Base-by-base conservation (phyloP, 2,888 invertebrate species). In the Bugula neritina region DNA sequence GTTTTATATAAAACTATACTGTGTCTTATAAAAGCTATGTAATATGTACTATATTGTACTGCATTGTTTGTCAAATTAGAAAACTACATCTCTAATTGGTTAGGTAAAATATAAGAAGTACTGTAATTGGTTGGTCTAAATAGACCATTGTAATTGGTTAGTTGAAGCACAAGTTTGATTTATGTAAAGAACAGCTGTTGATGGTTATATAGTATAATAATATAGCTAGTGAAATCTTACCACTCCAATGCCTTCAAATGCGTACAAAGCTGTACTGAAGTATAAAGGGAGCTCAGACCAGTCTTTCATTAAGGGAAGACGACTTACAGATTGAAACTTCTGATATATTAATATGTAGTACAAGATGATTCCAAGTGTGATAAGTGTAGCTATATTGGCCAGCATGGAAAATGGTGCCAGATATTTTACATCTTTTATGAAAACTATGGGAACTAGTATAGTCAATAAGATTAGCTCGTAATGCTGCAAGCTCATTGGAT, bases 231-330 rank as follows among this genome's bases (percentile, higher is more conserved):
- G n/a, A n/a, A n/a, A n/a, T 10, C 82, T 79, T 74, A 87, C 87
- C 78, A 87, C 80, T 71, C 85, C 85, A 71, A 96, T 95, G 72
- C 95, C 96, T 87, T 97, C 96, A 85, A 96, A 95, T 1, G 96
- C 93, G 85, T 94, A 96, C 78, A 96, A 91, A 31, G 93, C 94
- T 0, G 94, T 95, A 31, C 95, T 94, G 86, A 97, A 95, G 85
- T 91, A 96, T 29, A 96, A 86, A 0, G 96, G 94, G 73, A 81
- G 75, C 55, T 71, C 72, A 17, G 25, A 55, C 43, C 76, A 71
- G 10, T 73, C 74, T 80, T 10, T 17, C 10, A 31, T 55, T 21
- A 5, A 71, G 25, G 3, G 10, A 43, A 43, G 43, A 10, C 17
- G 5, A 43, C 17, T 17, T 17, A 43, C 3, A 5, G 43, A 43